Evolutionary conservation across 2,113 vertebrate genomes (phyloP), one percentile per base, ranked within the genome.

Genomic region (Malurus elegans): DNA sequence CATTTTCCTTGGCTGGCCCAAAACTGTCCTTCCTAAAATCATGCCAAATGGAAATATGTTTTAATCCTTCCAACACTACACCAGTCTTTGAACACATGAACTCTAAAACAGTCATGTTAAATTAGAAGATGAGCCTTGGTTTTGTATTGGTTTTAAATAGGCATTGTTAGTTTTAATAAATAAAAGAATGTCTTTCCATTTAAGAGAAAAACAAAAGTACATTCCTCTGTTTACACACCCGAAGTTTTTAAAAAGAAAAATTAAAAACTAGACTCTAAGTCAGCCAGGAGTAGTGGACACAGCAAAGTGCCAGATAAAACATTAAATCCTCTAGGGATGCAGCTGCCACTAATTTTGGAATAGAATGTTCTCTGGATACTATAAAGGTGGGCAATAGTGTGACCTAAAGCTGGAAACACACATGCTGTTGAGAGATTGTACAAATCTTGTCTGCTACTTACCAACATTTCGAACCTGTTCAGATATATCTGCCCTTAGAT

Each of bases 391-490:
- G 0, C 31, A 65, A 6, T 1, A 32, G 16, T 9, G 31, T 10
- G 25, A 25, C 47, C 56, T 3, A 14, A 65, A 92, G 82, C 64
- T 86, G 61, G 70, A 88, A 88, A 45, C 45, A 23, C 3, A 25
- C 5, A 16, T 4, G 18, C 47, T 64, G 28, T 62, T 66, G 47
- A n/a, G 5, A 74, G 28, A 80, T 4, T 9, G 32, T 24, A 23
- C 28, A 57, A 31, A 53, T 72, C 67, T 54, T 47, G 29, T 29
- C 32, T 44, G 71, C 67, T 92, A 98, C 99, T 98, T 97, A 99
- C 99, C 99, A 45, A 99, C 99, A 88, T 99, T 99, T 88, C 99
- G 98, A 86, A 99, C 99, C 98, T 99, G 99, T 96, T 99, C 99
- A 0, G 99, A 99, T 97, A 99, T 99, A 91, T 99, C 99, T 66